A percentile compares a stretch with the other conserved stretches of the same genome.
phyloP scores from a whole-genome alignment of 2,113 vertebrate genomes.

The Dolichotis patagonum region DNA sequence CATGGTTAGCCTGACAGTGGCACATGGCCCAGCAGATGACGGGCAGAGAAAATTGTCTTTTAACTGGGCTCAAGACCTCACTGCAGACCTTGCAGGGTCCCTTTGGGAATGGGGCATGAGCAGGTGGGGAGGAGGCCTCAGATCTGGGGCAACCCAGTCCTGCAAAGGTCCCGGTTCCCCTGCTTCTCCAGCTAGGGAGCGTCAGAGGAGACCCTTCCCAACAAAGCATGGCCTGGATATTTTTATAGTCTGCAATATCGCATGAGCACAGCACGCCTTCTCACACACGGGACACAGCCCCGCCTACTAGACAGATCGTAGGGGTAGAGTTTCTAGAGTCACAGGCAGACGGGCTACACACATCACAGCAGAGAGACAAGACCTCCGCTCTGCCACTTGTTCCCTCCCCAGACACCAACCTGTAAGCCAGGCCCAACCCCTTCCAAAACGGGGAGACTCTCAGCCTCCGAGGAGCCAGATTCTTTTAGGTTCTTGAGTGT shows the following conservation, averaged over 20 bases:
- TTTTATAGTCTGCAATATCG: neutral
- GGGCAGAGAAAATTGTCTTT: neutral
- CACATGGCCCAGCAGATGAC: neutral
- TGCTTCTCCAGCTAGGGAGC: neutral
- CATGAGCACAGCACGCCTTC: neutral
- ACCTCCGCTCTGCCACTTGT: neutral
- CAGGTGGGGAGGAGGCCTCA: neutral
- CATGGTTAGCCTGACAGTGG: neutral
- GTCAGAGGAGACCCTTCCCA: neutral
- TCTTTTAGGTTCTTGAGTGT: constrained; percentile 30
- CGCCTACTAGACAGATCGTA: no score
- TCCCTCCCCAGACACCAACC: neutral
- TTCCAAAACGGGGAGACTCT: neutral
- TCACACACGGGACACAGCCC: neutral
- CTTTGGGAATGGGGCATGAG: neutral
- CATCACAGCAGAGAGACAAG: neutral
- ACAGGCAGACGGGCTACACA: fast-evolving
- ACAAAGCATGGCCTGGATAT: neutral
- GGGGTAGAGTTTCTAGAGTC: neutral
- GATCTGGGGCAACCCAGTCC: neutral
- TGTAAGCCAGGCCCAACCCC: neutral
- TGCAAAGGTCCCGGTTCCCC: neutral
- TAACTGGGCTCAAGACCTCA: neutral
- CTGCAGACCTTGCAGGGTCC: neutral
- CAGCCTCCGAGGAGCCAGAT: neutral